Base-by-base conservation (phyloP, 2,888 invertebrate species). In the Stenodera caucasica region DNA sequence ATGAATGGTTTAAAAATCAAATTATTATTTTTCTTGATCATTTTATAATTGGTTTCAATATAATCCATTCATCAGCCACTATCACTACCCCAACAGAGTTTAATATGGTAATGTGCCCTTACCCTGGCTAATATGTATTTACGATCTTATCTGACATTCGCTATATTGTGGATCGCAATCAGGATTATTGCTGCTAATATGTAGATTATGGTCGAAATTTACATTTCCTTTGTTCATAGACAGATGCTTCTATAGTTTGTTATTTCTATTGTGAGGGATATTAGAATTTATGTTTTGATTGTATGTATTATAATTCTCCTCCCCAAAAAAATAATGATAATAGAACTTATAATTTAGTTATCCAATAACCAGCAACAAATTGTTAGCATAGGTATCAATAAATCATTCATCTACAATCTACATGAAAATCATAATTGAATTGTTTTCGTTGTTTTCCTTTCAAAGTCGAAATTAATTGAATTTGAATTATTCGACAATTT, bases 151-250 rank as follows among this genome's bases (percentile, higher is more conserved):
- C 73, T 70, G 65, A 58, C 63, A 50, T 59, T 64, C 57, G 62
- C 61, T 53, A 66, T 68, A 71, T 69, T 70, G 68, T 66, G 64
- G 67, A 67, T 66, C 65, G 69, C 75, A 74, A 75, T 75, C 73
- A 70, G 70, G 73, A 75, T 75, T 75, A 74, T 75, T 72, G 70
- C 71, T 54, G 64, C 65, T 74, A 74, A 74, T 72, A 72, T 72
- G 71, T 66, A 72, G 73, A 75, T 74, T 71, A 73, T 67, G 64
- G 68, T 59, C 59, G 58, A 70, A 45, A 72, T 74, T 74, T 73
- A 67, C 72, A 72, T 75, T 72, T 73, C 71, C 72, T 70, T 74
- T 72, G 70, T 71, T 66, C 57, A 59, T 56, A 60, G 64, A 67
- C 72, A 72, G 72, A 72, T 72, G 73, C 68, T 71, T 63, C 67